Evolutionary conservation across 2,888 invertebrate genomes (phyloP).

Genomic region (Pteria penguin): DNA sequence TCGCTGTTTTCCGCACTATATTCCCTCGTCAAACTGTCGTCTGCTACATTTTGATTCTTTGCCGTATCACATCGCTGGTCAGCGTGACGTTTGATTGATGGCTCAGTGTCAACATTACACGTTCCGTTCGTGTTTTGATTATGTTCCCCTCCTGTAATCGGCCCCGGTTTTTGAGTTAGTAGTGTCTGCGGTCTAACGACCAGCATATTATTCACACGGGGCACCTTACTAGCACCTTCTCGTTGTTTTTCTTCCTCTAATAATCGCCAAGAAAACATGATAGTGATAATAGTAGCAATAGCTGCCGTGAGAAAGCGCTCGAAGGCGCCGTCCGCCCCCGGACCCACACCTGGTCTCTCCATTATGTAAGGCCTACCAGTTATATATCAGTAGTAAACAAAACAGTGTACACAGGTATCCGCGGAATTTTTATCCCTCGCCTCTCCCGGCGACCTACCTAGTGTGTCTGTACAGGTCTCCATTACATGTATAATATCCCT

Average conservation of each 20-base stretch:
- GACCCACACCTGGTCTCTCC: conserved; percentile 38
- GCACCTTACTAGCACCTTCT: conserved; percentile 41
- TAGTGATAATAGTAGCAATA: conserved; percentile 76
- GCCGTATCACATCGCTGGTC: background rate
- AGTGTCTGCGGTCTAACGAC: background rate
- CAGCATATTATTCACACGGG: background rate
- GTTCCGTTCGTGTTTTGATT: background rate
- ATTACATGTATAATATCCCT: background rate
- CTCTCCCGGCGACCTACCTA: conserved; percentile 3
- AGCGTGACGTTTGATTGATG: background rate
- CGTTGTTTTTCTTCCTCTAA: conserved; percentile 67
- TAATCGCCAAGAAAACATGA: conserved; percentile 77
- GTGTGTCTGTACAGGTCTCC: background rate
- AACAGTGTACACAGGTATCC: conserved; percentile 10
- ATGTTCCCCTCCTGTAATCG: background rate
- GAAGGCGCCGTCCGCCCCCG: conserved; percentile 69
- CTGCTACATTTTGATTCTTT: background rate
- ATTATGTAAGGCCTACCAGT: conserved; percentile 7
- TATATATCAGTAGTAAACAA: conserved; percentile 2
- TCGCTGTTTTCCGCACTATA: background rate
- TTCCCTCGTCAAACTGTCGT: background rate
- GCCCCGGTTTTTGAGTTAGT: background rate
- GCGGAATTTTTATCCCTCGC: conserved; percentile 5
- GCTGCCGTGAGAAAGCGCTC: conserved; percentile 77
- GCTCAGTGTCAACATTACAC: background rate